phyloP scores from a whole-genome alignment of 2,797 vertebrate species.

The Strix occidentalis region DNA sequence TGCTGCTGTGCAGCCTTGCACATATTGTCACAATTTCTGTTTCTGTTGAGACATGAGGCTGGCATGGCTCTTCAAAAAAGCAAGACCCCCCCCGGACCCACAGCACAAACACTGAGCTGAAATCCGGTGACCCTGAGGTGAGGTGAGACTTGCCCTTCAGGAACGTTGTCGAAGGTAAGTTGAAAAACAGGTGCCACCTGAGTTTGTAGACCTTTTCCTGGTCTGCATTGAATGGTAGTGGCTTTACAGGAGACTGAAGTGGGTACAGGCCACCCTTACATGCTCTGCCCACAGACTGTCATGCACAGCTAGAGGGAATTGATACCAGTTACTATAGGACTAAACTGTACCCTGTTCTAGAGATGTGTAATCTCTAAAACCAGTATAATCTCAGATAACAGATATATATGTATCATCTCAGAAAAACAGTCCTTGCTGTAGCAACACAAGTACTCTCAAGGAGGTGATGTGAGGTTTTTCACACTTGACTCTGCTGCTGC shows the following conservation, averaged over 20 bases:
- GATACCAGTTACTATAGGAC: background rate
- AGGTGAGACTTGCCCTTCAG: background rate
- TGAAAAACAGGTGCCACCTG: background rate
- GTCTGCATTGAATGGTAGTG: background rate
- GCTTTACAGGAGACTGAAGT: background rate
- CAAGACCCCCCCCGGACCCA: background rate
- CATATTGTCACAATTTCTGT: fast-evolving
- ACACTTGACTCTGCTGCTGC: background rate
- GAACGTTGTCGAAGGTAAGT: background rate
- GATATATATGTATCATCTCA: no score
- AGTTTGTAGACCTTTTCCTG: background rate
- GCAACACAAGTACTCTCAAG: background rate
- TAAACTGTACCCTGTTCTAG: background rate
- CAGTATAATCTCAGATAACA: no score
- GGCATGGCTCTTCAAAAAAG: background rate
- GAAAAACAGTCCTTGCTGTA: background rate
- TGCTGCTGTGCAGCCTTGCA: background rate
- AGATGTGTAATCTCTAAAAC: background rate
- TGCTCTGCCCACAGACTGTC: background rate
- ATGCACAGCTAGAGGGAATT: background rate
- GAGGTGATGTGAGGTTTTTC: background rate
- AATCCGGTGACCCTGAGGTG: background rate
- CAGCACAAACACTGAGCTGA: background rate
- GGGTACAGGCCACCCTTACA: background rate
- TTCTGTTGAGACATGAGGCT: background rate